Base-by-base conservation (phyloP, 2,888 invertebrate genomes). In the Drosophila neoperkinsi region DNA sequence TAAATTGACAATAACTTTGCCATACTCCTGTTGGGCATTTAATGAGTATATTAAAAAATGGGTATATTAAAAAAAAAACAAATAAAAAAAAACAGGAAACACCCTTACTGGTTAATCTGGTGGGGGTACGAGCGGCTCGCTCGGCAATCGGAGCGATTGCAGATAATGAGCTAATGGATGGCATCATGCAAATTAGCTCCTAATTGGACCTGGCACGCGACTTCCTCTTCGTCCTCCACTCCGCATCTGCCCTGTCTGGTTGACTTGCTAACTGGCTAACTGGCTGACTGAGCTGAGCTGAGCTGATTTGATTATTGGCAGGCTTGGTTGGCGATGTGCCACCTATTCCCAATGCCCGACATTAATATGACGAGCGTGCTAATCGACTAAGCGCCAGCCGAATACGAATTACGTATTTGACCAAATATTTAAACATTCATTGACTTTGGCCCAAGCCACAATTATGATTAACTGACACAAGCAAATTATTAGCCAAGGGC, bases 151-250 rank as follows among this genome's bases (percentile, higher is more conserved):
- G 55, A 79, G 70, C 61, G 64, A 71, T 60, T 70, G 81, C 53
- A 65, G 65, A 80, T 88, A 86, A 83, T 88, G 81, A 83, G 76
- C 58, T 46, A 60, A 51, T 51, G 71, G 66, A 60, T 31, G 77
- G 72, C 65, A 81, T 87, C 74, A 84, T 89, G 87, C 74, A 84
- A 83, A 84, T 84, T 84, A 84, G 89, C 57, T 43, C 56, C 83
- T 84, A 80, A 88, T 78, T 78, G 79, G 41, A 57, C 25, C 51
- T 70, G 83, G 73, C 82, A 88, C 88, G 80, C 82, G 88, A 72
- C 69, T 50, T 30, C 51, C 13, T 0, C 46, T 16, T 43, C 18
- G 25, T 21, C 13, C 13, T 0, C 13, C 36, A n/a, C 25, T 16
- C 3, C 11, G 21, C 13, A 13, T 18, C 21, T 61, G 16, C n/a